These are phyloP conservation scores for Eupithecia centaureata DNA, from an alignment of 2,888 invertebrate species.

Conservation along the genomic window DNA sequence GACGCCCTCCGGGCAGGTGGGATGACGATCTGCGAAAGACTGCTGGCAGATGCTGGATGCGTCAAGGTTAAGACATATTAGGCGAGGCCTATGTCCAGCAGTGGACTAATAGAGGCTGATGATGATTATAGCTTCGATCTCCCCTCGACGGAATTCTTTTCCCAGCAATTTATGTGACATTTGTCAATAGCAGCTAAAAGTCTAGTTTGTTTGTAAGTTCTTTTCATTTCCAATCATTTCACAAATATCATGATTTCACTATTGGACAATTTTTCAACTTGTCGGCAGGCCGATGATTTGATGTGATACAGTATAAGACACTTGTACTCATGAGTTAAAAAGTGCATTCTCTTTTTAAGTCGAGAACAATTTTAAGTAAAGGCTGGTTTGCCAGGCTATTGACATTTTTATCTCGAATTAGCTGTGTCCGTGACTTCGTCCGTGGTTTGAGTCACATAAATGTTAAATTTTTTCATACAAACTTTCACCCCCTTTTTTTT, in stretches of 20 bases:
- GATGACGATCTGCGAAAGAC: too few species aligned
- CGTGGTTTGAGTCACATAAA: too few species aligned
- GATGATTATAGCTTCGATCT: background rate
- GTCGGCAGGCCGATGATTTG: background rate
- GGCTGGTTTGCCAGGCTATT: background rate
- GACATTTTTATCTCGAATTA: background rate
- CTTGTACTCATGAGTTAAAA: background rate
- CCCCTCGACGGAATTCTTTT: too few species aligned
- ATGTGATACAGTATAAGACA: too few species aligned
- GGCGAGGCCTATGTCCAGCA: too few species aligned
- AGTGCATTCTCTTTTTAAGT: background rate
- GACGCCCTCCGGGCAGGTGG: too few species aligned
- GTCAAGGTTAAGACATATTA: too few species aligned
- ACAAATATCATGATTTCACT: background rate
- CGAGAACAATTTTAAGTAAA: background rate
- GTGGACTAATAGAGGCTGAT: too few species aligned
- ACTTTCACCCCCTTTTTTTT: too few species aligned
- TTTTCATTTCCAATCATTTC: background rate
- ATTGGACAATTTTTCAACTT: background rate
- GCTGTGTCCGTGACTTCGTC: too few species aligned
- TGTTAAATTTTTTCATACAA: too few species aligned
- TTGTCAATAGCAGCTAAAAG: background rate
- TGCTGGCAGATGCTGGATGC: too few species aligned
- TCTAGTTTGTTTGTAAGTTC: background rate
- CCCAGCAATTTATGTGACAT: background rate